These are phyloP conservation scores for Ibidorhyncha struthersii DNA, from an alignment of 2,113 vertebrate genomes.

Conservation along the genomic window DNA sequence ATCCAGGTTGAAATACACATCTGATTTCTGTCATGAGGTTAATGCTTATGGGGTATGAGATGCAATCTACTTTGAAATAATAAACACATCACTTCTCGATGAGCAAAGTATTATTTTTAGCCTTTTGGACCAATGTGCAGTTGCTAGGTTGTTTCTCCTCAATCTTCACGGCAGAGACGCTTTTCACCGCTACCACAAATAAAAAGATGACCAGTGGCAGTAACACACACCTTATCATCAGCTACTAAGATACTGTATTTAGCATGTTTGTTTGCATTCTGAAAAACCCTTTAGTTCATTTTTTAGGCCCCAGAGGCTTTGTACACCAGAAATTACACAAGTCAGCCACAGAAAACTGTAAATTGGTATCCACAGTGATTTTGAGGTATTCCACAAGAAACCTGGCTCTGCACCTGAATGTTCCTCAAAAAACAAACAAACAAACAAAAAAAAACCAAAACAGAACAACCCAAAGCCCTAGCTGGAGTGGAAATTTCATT, in stretches of 20 bases:
- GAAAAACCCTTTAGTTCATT: neutral
- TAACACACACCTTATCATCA: neutral
- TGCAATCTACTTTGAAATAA: neutral
- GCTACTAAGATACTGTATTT: neutral
- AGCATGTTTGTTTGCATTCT: neutral
- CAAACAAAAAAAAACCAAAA: neutral
- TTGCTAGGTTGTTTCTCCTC: neutral
- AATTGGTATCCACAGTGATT: conserved; percentile 9
- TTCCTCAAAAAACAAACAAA: neutral
- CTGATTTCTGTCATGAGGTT: neutral
- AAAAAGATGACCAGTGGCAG: neutral
- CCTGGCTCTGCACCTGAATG: conserved; percentile 45
- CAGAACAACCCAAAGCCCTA: neutral
- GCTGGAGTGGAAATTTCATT: neutral
- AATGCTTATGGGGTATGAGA: conserved; percentile 7
- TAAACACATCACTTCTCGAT: conserved; percentile 5
- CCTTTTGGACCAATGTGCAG: neutral
- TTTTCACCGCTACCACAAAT: neutral
- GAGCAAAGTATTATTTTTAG: neutral
- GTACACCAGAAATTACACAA: conserved; percentile 62
- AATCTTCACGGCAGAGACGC: neutral
- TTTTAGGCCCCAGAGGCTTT: conserved; percentile 21
- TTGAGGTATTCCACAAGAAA: conserved; percentile 55
- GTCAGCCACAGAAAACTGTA: conserved; percentile 15
- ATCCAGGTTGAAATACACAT: conserved; percentile 48